A percentile compares a stretch with the other conserved stretches of the same genome.
These are phyloP conservation scores for Antheraea yamamai DNA, from an alignment of 2,888 invertebrate species.

Conservation along the genomic window DNA sequence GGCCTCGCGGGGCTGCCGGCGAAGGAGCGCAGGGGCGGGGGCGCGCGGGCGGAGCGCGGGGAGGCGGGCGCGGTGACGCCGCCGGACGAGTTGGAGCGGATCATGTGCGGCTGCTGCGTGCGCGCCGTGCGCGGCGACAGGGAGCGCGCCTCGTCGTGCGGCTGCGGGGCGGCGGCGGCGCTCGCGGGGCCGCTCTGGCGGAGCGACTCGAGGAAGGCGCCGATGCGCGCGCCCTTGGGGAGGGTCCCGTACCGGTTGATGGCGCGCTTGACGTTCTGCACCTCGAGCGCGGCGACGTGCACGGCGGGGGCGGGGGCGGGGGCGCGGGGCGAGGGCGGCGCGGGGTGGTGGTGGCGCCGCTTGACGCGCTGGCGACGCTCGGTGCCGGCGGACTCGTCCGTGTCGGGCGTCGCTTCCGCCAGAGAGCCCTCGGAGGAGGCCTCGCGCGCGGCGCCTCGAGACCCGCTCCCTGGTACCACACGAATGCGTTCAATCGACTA, in stretches of 20 bases:
- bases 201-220: slow-evolving; percentile 97
- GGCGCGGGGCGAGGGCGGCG: slow-evolving; percentile 13
- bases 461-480: slow-evolving; percentile 41
- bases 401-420: slow-evolving; percentile 87
- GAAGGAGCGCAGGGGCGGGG: slow-evolving; percentile 79
- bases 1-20: slow-evolving; percentile 87
- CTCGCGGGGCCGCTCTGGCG: slow-evolving; percentile 88
- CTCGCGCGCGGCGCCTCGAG: slow-evolving; percentile 64
- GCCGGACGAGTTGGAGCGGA: slow-evolving; percentile 93
- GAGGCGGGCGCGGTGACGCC: slow-evolving; percentile 81
- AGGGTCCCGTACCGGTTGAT: slow-evolving; percentile 97
- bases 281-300: slow-evolving; percentile 95
- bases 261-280: slow-evolving; percentile 96
- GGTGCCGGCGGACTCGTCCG: slow-evolving; percentile 84
- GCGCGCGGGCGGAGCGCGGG: slow-evolving; percentile 60
- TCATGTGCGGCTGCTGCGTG: slow-evolving; percentile 91
- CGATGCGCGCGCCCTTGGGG: slow-evolving; percentile 97
- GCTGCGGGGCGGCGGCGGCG: slow-evolving; percentile 61
- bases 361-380: slow-evolving; percentile 74
- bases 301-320: slow-evolving; percentile 63
- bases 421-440: slow-evolving; percentile 87
- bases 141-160: slow-evolving; percentile 74
- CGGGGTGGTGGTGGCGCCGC: slow-evolving; percentile 57
- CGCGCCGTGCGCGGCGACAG: slow-evolving; percentile 86
- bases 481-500: no score